Percentiles rank a stretch among this genome's conserved stretches.
Evolutionary conservation across 2,888 invertebrate species (phyloP).

Genomic region (Eupithecia inturbata): DNA sequence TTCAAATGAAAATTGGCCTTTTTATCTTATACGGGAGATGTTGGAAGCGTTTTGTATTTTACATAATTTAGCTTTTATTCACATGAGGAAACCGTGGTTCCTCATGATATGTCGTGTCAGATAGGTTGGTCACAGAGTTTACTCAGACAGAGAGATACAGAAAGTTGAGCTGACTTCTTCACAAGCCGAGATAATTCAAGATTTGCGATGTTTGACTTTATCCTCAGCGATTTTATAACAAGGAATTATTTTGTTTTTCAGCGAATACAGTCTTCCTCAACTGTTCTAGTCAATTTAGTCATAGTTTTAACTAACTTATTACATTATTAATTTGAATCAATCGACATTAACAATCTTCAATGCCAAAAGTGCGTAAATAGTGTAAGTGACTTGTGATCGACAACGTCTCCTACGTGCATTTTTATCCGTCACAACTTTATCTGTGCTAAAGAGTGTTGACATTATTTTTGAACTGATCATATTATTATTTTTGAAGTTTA

Average conservation of each 20-base stretch:
- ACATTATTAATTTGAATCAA: slow-evolving; percentile 13
- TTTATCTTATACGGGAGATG: slow-evolving; percentile 28
- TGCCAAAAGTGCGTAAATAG: slow-evolving; percentile 1
- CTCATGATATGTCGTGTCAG: slow-evolving; percentile 5
- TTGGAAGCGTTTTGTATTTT: slow-evolving; percentile 16
- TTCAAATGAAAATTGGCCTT: slow-evolving; percentile 20
- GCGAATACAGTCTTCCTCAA: slow-evolving; percentile 50
- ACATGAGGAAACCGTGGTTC: background rate
- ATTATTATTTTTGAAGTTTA: too few relatives aligned
- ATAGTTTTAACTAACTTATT: slow-evolving; percentile 35
- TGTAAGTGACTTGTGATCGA: background rate
- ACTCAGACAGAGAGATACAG: background rate
- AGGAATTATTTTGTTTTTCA: slow-evolving; percentile 19
- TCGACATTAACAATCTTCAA: background rate
- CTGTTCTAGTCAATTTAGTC: slow-evolving; percentile 52
- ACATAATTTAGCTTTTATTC: slow-evolving; percentile 20
- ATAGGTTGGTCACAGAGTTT: slow-evolving; percentile 23
- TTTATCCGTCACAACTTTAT: slow-evolving; percentile 5
- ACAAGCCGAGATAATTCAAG: background rate
- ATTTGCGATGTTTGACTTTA: background rate
- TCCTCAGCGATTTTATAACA: background rate
- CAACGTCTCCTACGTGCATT: background rate
- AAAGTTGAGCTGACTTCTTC: background rate
- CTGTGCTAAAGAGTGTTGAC: slow-evolving; percentile 25
- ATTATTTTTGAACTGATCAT: too few relatives aligned